Evolutionary conservation across 2,113 vertebrate species (phyloP).

Genomic region (Meles meles): DNA sequence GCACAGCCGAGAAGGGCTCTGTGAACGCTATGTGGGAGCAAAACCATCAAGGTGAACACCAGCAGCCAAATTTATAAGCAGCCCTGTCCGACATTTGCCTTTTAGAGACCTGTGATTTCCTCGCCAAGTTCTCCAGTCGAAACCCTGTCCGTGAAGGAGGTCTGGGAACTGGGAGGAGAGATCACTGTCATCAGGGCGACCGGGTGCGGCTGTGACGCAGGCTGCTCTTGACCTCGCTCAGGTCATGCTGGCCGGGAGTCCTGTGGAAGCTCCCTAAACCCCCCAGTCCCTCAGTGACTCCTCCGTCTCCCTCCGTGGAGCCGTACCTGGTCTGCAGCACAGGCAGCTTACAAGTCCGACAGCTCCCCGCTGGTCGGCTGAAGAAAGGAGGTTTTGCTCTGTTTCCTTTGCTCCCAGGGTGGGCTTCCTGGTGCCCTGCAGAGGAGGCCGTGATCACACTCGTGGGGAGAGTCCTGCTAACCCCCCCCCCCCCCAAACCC

Average conservation of each 20-base stretch:
- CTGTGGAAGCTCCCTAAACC: not conserved
- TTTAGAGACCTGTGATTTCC: not conserved
- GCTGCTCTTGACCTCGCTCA: not conserved
- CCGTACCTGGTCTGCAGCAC: not conserved
- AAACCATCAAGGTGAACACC: not conserved
- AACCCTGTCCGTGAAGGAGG: accelerated
- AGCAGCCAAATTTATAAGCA: not conserved
- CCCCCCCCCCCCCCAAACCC: accelerated
- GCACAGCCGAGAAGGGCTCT: not conserved
- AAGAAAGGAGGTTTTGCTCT: not conserved
- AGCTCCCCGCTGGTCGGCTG: not conserved
- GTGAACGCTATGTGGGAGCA: too few species aligned
- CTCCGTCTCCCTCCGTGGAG: too few species aligned
- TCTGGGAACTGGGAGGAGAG: not conserved
- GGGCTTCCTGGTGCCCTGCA: not conserved
- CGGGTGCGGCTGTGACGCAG: accelerated
- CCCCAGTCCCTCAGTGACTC: not conserved
- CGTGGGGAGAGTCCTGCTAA: not conserved
- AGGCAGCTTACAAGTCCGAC: not conserved
- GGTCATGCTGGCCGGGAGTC: not conserved
- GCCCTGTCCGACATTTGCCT: not conserved
- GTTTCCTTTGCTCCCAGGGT: not conserved
- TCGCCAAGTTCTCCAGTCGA: not conserved
- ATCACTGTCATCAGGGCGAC: too few species aligned
- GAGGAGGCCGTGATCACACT: not conserved